Evolutionary conservation across 2,888 invertebrate species (phyloP).

Genomic region (Amaurobius ferox): DNA sequence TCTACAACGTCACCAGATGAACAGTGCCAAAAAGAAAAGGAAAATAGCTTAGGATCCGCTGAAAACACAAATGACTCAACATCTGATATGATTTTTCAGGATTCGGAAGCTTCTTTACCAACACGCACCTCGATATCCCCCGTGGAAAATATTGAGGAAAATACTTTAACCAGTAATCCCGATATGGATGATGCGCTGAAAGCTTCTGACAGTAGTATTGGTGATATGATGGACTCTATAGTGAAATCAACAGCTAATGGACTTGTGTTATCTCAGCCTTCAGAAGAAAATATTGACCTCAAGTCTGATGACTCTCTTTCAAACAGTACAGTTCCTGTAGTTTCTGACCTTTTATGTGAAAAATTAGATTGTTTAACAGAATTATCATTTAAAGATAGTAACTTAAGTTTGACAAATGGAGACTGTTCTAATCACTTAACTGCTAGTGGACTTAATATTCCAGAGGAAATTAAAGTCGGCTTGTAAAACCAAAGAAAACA

Average conservation of each 20-base stretch:
- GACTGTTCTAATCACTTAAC: constrained; percentile 30
- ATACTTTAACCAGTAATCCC: constrained; percentile 1
- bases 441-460: constrained; percentile 34
- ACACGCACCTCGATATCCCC: background rate
- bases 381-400: constrained; percentile 20
- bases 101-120: background rate
- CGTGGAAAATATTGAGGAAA: constrained; percentile 17
- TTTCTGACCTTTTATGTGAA: constrained; percentile 27
- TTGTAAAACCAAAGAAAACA: constrained; percentile 37
- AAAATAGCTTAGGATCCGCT: background rate
- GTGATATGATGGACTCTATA: constrained; percentile 15
- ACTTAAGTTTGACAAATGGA: constrained; percentile 26
- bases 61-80: constrained; percentile 20
- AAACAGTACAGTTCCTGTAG: constrained; percentile 56
- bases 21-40: background rate
- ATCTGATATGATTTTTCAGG: constrained; percentile 10
- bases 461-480: constrained; percentile 46
- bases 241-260: background rate
- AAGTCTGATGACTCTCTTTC: constrained; percentile 48
- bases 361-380: constrained; percentile 22
- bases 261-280: background rate
- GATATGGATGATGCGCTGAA: constrained; percentile 1
- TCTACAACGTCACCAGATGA: constrained; percentile 26
- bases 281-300: constrained; percentile 13
- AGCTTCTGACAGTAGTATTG: background rate